These are phyloP conservation scores for Henricia sp. DNA, from an alignment of 53 echinoderm and acorn worm genomes.

Conservation along the genomic window DNA sequence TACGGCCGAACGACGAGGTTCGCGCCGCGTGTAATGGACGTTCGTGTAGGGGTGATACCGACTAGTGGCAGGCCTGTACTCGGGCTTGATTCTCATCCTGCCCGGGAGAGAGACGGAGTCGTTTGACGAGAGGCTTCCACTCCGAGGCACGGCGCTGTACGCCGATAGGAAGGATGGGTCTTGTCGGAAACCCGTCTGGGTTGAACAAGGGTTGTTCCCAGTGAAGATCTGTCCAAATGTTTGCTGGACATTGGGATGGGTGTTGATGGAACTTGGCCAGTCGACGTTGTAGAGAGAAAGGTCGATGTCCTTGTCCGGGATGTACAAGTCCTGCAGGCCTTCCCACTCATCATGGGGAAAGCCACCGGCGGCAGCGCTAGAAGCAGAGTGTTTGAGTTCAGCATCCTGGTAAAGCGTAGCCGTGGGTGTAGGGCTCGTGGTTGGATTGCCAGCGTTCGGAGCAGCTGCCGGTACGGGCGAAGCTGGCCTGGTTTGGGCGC, in stretches of 20 bases:
- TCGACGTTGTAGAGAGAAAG: slow-evolving; percentile 44
- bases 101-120: background rate
- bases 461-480: background rate
- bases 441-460: background rate
- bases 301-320: slow-evolving; percentile 55
- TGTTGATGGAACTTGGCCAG: background rate
- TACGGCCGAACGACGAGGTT: background rate
- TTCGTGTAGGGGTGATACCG: slow-evolving; percentile 28
- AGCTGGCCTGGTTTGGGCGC: background rate
- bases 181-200: background rate
- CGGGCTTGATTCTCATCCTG: slow-evolving; percentile 13
- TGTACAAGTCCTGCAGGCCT: slow-evolving; percentile 32
- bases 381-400: background rate
- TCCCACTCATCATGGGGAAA: slow-evolving; percentile 20
- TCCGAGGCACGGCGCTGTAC: background rate
- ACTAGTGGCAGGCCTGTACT: background rate
- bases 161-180: background rate
- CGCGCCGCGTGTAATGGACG: background rate
- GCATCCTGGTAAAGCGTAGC: background rate
- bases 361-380: background rate
- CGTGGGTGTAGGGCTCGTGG: background rate
- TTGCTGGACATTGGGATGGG: background rate
- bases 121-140: background rate
- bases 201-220: background rate
- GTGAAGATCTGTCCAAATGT: background rate